Evolutionary conservation across 2,888 invertebrate species (phyloP), one percentile per base, ranked within the genome.

Genomic region (Ceriagrion tenellum): DNA sequence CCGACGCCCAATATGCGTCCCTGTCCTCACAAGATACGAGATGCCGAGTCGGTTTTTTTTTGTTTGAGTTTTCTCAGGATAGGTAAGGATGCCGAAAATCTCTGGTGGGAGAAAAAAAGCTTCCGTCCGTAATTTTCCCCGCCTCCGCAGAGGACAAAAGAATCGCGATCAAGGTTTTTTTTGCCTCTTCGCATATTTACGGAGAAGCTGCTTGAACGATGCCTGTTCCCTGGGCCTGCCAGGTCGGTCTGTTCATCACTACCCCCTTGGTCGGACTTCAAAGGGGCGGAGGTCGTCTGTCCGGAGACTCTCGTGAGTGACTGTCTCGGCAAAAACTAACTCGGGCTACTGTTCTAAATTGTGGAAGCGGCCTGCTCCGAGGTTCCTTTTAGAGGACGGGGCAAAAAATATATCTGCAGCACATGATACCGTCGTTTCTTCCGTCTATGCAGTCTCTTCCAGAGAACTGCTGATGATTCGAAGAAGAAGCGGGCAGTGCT

Each of bases 101-200:
- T 16, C 89, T 13, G 40, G 16, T 20, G 89, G 81, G 16, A 35
- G n/a, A 35, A 69, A 81, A 74, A 81, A 35, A 81, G 16, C n/a
- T n/a, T 6, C n/a, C 55, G 18, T n/a, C 16, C 26, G 55, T n/a
- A 55, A 89, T 55, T 89, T 89, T 89, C 26, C 55, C 35, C 55
- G 2, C 89, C 13, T 23, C 26, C 55, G 89, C 89, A 26, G 89
- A 89, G 55, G 89, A 89, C 89, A 89, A 89, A 89, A 89, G 89
- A 55, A 55, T 55, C 6, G 55, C 26, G 1, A 0, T 16, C 12
- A 30, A 30, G 8, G 16, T 74, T 18, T 89, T 89, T 89, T 55
- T 89, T 89, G 55, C 18, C 12, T 26, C 47, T 8, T 6, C 26
- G 13, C 26, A n/a, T 89, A 55, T 26, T 26, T 10, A 23, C 16